Percentiles rank a stretch among this genome's conserved stretches.
phyloP scores from a whole-genome alignment of 2,888 invertebrate species.

The Formica aserva region DNA sequence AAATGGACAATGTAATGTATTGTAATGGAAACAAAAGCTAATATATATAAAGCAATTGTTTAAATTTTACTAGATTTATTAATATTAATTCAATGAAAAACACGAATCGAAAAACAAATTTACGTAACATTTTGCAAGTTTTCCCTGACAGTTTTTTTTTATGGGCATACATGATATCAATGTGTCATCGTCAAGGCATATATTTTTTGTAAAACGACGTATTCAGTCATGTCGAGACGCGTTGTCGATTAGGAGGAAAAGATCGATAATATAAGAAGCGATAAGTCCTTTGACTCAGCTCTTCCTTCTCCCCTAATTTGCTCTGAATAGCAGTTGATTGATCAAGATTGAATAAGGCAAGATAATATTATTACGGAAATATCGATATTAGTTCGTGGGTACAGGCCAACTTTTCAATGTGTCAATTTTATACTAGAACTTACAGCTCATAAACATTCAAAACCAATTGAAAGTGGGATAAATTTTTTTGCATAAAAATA shows the following conservation, averaged over 20 bases:
- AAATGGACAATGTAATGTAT: not conserved
- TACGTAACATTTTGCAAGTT: not conserved
- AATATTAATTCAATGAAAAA: conserved; percentile 16
- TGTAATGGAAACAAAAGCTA: not conserved
- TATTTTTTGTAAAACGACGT: conserved; percentile 9
- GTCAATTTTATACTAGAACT: not conserved
- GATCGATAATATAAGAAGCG: conserved; percentile 44
- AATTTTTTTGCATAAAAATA: not conserved
- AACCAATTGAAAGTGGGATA: not conserved
- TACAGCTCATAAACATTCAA: not conserved
- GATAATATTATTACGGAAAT: conserved; percentile 67
- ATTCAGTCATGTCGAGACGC: conserved; percentile 13
- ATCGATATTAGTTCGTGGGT: conserved; percentile 50
- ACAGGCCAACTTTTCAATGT: conserved; percentile 52
- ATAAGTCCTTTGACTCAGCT: conserved; percentile 61
- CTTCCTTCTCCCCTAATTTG: conserved; percentile 68
- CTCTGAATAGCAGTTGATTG: conserved; percentile 76
- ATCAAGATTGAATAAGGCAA: conserved; percentile 73
- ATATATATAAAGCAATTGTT: not conserved
- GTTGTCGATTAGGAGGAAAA: not conserved
- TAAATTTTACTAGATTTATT: conserved; percentile 5
- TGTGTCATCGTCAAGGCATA: conserved; percentile 9
- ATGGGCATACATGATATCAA: not conserved
- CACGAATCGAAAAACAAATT: conserved; percentile 3
- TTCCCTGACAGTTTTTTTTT: not conserved